These are phyloP conservation scores for Otolemur garnettii DNA, from an alignment of 2,113 vertebrate species.

Conservation along the genomic window DNA sequence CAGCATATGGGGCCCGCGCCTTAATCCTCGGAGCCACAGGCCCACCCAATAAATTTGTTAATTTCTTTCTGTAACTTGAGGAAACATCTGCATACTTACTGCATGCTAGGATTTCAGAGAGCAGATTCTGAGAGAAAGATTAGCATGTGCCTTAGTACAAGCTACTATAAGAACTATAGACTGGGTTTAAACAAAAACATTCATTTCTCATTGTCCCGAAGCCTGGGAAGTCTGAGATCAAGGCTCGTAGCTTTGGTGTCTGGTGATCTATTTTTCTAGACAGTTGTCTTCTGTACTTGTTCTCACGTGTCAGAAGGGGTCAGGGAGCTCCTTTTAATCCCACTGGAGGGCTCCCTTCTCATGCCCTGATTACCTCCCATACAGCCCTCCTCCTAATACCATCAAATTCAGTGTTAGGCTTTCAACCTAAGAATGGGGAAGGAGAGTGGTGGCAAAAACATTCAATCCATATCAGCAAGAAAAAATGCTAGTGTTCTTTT, in stretches of 20 bases:
- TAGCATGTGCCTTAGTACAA: neutral
- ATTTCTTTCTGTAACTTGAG: neutral
- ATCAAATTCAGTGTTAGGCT: neutral
- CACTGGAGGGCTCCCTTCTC: neutral
- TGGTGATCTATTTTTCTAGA: neutral
- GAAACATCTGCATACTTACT: neutral
- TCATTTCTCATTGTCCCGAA: neutral
- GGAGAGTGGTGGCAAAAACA: neutral
- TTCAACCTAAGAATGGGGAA: neutral
- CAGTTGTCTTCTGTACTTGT: neutral
- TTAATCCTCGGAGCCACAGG: too few species aligned
- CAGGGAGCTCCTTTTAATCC: neutral
- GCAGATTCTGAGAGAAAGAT: neutral
- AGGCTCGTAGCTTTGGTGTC: neutral
- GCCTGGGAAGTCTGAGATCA: neutral
- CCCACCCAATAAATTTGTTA: neutral
- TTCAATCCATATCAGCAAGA: neutral
- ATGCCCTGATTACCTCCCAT: neutral
- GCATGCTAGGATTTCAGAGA: neutral
- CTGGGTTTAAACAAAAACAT: neutral
- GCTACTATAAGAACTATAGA: neutral
- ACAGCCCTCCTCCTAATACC: too few species aligned
- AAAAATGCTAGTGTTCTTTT: neutral
- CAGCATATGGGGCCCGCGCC: too few species aligned
- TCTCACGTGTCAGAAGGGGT: too few species aligned